Base-by-base conservation (phyloP, 2,888 invertebrate species). In the Hydrotaea diabolus region DNA sequence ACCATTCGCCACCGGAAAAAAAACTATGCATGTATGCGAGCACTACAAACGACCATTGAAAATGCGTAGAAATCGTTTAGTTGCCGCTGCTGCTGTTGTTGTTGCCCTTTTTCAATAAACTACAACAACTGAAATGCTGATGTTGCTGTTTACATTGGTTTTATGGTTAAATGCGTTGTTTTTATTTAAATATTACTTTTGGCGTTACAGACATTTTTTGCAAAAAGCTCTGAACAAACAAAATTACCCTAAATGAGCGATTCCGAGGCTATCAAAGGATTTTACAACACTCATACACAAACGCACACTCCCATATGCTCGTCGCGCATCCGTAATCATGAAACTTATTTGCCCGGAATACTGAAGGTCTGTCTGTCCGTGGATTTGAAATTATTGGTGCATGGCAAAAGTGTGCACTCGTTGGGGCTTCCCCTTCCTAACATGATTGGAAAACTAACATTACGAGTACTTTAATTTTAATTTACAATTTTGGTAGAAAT, bases 121-220 rank as follows among this genome's bases (percentile, higher is more conserved):
- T 13, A 49, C n/a, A 49, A 49, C 49, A 49, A 49, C 39, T 8
- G 13, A 7, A 49, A 49, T 43, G 43, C 43, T 1, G n/a, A 49
- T 49, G 39, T n/a, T 49, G 15, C 49, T 55, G 55, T 55, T 55
- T 55, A n/a, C 55, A 15, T 59, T 59, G 59, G 59, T 26, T 59
- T 59, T 59, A 23, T 26, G 59, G 59, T 59, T 59, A 23, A 59
- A 26, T 59, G 59, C 59, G 23, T 59, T 59, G 26, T 59, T 59
- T 59, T 59, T 59, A 59, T 59, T 23, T 26, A 59, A 59, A 59
- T 59, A 26, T 59, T 23, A 59, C 59, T 26, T 49, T 49, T 49
- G 49, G 49, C 49, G 49, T n/a, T n/a, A 49, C 49, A n/a, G n/a
- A 49, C 8, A 49, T n/a, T 13, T 49, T 49, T 49, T 49, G n/a